These are phyloP conservation scores for Elephantulus edwardii DNA, from an alignment of 2,113 vertebrate genomes.

Conservation along the genomic window DNA sequence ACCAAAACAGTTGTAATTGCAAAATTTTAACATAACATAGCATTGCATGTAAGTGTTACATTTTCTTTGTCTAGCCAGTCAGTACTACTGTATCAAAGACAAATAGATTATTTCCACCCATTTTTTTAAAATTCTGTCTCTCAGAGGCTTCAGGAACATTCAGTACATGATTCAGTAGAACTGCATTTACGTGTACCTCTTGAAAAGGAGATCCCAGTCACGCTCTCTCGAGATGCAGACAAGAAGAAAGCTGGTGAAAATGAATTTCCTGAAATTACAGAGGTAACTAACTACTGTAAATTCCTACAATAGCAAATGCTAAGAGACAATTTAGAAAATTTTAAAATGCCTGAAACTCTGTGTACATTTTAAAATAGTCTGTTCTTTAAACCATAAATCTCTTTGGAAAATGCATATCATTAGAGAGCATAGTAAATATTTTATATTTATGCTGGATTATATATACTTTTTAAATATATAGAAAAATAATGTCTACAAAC, in stretches of 20 bases:
- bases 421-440: background rate
- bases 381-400: conserved; percentile 35
- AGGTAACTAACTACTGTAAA: conserved; percentile 82
- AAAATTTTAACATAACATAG: background rate
- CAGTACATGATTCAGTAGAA: conserved; percentile 85
- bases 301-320: background rate
- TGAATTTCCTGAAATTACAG: conserved; percentile 94
- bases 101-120: conserved; percentile 18
- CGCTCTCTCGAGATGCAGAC: conserved; percentile 80
- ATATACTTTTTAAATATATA: background rate
- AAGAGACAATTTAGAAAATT: conserved; percentile 34
- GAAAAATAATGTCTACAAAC: background rate
- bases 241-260: conserved; percentile 83
- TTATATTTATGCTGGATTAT: background rate
- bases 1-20: background rate
- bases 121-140: conserved; percentile 59
- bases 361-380: conserved; percentile 42
- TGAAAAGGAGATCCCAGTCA: conserved; percentile 95
- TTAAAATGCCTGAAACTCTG: background rate
- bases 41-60: background rate
- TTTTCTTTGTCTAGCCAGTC: background rate
- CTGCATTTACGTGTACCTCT: conserved; percentile 93
- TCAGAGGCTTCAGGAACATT: conserved; percentile 89
- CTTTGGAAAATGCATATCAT: background rate
- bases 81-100: background rate